These are phyloP conservation scores for Trichonephila clavata DNA, from an alignment of 1,140 invertebrate species.

Conservation along the genomic window DNA sequence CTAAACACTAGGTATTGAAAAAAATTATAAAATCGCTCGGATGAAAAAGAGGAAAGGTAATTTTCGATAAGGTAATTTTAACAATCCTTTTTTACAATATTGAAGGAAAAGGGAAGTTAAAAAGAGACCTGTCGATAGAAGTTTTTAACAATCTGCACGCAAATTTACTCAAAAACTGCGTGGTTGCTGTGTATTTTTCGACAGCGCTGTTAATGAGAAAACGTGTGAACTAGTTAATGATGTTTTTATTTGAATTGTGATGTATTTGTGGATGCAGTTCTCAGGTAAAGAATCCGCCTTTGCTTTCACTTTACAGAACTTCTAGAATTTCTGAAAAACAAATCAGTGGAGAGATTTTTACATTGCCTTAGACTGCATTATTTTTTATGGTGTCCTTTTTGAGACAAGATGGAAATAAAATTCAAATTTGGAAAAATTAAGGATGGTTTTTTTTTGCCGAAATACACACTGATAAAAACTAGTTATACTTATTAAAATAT, in stretches of 20 bases:
- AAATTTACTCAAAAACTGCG: constrained; percentile 12
- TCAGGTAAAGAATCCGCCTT: no score
- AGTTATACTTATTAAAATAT: no score
- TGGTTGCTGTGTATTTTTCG: background rate
- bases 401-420: no score
- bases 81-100: constrained; percentile 39
- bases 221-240: constrained; percentile 7
- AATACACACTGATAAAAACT: no score
- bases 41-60: constrained; percentile 33
- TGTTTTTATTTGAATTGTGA: constrained; percentile 2
- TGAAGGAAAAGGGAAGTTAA: background rate
- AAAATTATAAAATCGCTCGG: background rate
- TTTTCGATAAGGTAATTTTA: constrained; percentile 73
- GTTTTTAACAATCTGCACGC: constrained; percentile 18
- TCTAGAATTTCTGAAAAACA: no score
- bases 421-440: no score
- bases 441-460: no score
- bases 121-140: constrained; percentile 57
- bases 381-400: no score
- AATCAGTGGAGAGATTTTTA: no score
- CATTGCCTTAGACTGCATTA: no score
- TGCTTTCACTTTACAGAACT: no score
- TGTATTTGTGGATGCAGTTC: background rate
- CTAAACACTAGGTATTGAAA: constrained; percentile 59
- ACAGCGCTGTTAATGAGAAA: background rate